Evolutionary conservation across 2,113 vertebrate species (phyloP).

Genomic region (Bubo scandiacus): DNA sequence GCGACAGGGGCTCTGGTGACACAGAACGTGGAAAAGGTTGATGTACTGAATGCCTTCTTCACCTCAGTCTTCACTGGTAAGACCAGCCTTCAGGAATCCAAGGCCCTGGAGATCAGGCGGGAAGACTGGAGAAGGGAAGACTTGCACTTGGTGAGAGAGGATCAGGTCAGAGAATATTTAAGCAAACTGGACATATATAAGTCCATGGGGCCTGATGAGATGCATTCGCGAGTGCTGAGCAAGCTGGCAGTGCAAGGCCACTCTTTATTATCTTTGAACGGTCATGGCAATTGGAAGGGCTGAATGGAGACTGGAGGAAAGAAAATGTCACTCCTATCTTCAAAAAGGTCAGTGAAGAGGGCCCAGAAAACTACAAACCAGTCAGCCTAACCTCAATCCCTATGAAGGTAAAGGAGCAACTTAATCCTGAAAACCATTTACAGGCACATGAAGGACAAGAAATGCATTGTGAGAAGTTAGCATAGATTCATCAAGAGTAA

Average conservation of each 20-base stretch:
- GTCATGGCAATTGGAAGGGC: neutral
- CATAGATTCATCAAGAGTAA: neutral
- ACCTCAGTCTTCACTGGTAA: neutral
- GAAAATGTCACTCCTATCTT: neutral
- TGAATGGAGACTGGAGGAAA: neutral
- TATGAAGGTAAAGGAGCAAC: neutral
- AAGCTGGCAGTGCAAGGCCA: neutral
- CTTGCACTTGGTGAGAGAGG: neutral
- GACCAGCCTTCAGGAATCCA: neutral
- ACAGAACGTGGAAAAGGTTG: neutral
- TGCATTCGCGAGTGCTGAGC: neutral
- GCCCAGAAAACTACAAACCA: neutral
- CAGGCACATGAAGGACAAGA: neutral
- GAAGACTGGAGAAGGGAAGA: neutral
- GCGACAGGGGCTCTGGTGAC: neutral
- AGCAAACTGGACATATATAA: neutral
- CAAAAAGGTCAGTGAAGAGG: neutral
- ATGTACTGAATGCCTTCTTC: neutral
- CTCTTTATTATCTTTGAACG: neutral
- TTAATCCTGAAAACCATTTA: neutral
- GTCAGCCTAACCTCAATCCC: neutral
- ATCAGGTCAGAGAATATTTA: neutral
- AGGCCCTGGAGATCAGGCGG: neutral
- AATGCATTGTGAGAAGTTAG: neutral
- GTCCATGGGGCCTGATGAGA: neutral